Conservation (phyloP, 2,797 vertebrate genomes). For the Neopelma chrysocephalum region DNA sequence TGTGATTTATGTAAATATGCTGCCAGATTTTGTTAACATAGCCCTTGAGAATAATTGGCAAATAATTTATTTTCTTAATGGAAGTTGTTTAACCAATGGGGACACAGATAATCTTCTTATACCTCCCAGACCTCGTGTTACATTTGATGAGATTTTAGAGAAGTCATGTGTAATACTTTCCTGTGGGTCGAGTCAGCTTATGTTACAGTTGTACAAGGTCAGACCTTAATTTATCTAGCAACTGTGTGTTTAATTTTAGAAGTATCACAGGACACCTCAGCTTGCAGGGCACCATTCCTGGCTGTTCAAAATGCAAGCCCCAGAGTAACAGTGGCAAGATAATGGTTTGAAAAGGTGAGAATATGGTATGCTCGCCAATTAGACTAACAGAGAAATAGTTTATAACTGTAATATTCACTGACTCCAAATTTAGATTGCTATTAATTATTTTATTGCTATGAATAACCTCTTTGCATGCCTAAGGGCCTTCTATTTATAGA, state of each 20-base stretch:
- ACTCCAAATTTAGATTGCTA: not conserved
- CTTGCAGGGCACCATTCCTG: slow-evolving; percentile 65
- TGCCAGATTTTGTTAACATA: not conserved
- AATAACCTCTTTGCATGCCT: slow-evolving; percentile 30
- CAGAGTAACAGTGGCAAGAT: slow-evolving; percentile 71
- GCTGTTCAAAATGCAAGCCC: slow-evolving; percentile 72
- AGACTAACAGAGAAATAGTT: slow-evolving; percentile 30
- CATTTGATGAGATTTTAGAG: slow-evolving; percentile 74
- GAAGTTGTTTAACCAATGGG: slow-evolving; percentile 64
- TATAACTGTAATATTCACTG: slow-evolving; percentile 6
- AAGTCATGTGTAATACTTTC: slow-evolving; percentile 75
- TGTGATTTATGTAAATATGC: not conserved
- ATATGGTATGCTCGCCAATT: slow-evolving; percentile 55
- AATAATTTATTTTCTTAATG: slow-evolving; percentile 64
- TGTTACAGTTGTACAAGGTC: slow-evolving; percentile 82
- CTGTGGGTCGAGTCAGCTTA: slow-evolving; percentile 59
- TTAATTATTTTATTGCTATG: slow-evolving; percentile 26
- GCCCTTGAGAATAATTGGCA: not conserved
- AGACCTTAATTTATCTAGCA: slow-evolving; percentile 89
- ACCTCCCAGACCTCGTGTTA: slow-evolving; percentile 49
- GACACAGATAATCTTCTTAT: slow-evolving; percentile 58
- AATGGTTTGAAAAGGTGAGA: slow-evolving; percentile 79
- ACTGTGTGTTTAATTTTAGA: slow-evolving; percentile 84
- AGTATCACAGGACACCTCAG: slow-evolving; percentile 73
- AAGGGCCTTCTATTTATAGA: slow-evolving; percentile 33